Evolutionary conservation across 2,113 vertebrate species (phyloP).

Genomic region (Xerus inauris): DNA sequence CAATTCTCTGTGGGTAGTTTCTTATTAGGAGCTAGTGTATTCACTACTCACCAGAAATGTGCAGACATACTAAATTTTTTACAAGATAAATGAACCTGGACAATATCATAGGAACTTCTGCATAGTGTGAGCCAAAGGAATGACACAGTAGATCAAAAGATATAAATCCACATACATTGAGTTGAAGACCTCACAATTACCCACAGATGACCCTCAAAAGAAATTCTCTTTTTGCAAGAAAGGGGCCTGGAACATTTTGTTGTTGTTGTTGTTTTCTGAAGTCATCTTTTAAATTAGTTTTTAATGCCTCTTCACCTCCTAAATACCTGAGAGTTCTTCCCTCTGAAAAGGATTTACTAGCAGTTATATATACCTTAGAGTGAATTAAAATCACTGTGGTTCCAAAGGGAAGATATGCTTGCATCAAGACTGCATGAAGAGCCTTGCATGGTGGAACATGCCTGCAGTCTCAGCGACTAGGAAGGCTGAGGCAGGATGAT

Average conservation of each 20-base stretch:
- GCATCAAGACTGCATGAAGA: background rate
- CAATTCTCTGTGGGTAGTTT: background rate
- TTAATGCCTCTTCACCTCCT: background rate
- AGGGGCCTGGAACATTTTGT: background rate
- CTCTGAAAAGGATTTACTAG: background rate
- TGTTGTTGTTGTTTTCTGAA: background rate
- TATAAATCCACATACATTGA: background rate
- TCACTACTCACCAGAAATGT: background rate
- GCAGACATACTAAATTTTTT: background rate
- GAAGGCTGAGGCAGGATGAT: no score
- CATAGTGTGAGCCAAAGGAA: background rate
- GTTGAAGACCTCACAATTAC: background rate
- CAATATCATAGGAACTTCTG: background rate
- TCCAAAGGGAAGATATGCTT: background rate
- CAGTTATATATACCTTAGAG: background rate
- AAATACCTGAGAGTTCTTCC: background rate
- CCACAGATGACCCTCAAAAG: background rate
- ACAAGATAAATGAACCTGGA: background rate
- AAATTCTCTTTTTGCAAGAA: background rate
- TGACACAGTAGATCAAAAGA: background rate
- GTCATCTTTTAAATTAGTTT: background rate
- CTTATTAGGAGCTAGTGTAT: background rate
- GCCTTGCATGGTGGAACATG: no score
- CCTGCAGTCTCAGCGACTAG: no score
- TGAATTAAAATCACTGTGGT: background rate